Percentiles rank a stretch among this genome's conserved stretches.
Evolutionary conservation across 2,797 vertebrate species (phyloP).

Genomic region (Anas capensis): DNA sequence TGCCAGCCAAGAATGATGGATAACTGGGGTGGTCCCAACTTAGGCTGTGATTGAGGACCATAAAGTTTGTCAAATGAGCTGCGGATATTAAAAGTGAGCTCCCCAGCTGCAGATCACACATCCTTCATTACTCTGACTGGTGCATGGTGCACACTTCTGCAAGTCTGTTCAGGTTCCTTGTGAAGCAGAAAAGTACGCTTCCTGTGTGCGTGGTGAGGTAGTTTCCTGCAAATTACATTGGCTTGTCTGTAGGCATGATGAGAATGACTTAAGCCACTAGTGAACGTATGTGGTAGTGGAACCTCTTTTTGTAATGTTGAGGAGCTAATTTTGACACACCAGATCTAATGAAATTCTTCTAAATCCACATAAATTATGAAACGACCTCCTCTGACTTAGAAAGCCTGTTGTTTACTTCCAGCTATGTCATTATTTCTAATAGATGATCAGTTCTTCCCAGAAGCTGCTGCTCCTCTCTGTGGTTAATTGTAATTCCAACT

Average conservation of each 20-base stretch:
- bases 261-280: not conserved
- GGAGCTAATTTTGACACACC: not conserved
- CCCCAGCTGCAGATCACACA: not conserved
- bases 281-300: not conserved
- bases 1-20: not conserved
- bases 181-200: not conserved
- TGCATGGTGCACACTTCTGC: not conserved
- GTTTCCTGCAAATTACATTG: not conserved
- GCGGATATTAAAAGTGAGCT: not conserved
- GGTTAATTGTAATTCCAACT: not conserved
- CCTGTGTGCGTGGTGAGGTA: not conserved
- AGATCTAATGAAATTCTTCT: not conserved
- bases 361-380: not conserved
- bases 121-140: not conserved
- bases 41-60: not conserved
- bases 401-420: not conserved
- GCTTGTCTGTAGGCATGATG: not conserved
- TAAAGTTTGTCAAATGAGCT: rapidly evolving
- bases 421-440: not conserved
- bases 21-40: not conserved
- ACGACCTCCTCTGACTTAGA: not conserved
- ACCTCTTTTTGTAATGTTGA: not conserved
- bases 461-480: not conserved
- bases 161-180: not conserved
- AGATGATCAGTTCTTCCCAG: not conserved